A percentile compares a stretch with the other conserved stretches of the same genome.
Evolutionary conservation across 2,113 vertebrate genomes (phyloP).

Genomic region (Gymnobelideus leadbeateri): DNA sequence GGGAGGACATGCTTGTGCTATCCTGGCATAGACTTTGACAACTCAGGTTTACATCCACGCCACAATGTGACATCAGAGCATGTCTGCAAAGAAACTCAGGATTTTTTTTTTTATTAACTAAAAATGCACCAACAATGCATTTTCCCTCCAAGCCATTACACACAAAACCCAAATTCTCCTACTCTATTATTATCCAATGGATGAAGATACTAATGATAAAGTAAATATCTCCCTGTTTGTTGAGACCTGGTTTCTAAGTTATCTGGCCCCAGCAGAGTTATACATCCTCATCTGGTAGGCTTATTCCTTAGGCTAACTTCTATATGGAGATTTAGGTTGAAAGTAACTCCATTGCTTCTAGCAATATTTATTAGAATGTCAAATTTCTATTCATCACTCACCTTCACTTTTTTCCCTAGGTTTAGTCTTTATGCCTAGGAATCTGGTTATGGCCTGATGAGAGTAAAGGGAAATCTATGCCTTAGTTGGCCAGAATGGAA

Average conservation of each 20-base stretch:
- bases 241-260: background rate
- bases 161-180: background rate
- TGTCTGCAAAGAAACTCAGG: background rate
- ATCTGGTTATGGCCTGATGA: fast-evolving
- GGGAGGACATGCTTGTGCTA: background rate
- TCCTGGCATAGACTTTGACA: background rate
- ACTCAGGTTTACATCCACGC: background rate
- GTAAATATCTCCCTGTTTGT: background rate
- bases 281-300: too few species aligned
- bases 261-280: background rate
- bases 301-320: too few species aligned
- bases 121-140: background rate
- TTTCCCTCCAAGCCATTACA: background rate
- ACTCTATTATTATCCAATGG: background rate
- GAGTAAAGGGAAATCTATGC: fast-evolving
- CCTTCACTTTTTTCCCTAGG: background rate
- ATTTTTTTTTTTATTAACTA: background rate
- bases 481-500: background rate
- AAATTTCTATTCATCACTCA: background rate
- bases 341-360: background rate
- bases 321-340: background rate
- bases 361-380: background rate
- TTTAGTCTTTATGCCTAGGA: fast-evolving
- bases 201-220: background rate
- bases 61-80: background rate